Evolutionary conservation across 2,888 invertebrate genomes (phyloP), one percentile per base, ranked within the genome.

Genomic region (Onchidella celtica): DNA sequence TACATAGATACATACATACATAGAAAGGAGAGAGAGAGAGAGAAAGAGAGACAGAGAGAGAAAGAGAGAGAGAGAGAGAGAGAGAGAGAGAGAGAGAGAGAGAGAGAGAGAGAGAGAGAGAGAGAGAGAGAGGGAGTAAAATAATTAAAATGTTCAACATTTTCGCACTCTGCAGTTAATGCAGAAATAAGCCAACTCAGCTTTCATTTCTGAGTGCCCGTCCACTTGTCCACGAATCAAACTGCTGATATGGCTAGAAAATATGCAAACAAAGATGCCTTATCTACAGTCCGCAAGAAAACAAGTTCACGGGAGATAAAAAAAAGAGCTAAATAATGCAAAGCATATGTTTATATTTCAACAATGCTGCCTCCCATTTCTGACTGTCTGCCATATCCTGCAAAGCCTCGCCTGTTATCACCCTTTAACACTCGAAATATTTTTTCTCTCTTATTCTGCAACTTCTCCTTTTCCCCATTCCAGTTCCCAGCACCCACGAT

Each of bases 41-140:
- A 47, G 47, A 47, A 17, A 47, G 47, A 47, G 47, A 11, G 47
- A 11, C 9, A 11, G 47, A 47, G 47, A 47, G 47, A 47, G 47
- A 47, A 17, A 47, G 47, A 47, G 47, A 47, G 17, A 47, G 17
- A 11, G 47, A 11, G 47, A 11, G 47, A 11, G 47, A 11, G 47
- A 11, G 47, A 11, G 47, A 11, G 27, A 75, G 75, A 65, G n/a
- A 75, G n/a, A 32, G 61, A 72, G 27, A 72, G 29, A 63, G 17
- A 72, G 61, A 79, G 69, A 70, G 59, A 61, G 11, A 38, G 38
- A 59, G 27, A 70, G 47, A 72, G 32, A 72, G 55, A 76, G 3
- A 66, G 66, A 76, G 40, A 66, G 47, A 76, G 47, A 66, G 47
- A 66, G 0, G 6, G 47, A 66, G 14, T 29, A 11, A 66, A 29